A percentile compares a stretch with the other conserved stretches of the same genome.
These are phyloP conservation scores for Ligdia adustata DNA, from an alignment of 2,888 invertebrate genomes.

Conservation along the genomic window DNA sequence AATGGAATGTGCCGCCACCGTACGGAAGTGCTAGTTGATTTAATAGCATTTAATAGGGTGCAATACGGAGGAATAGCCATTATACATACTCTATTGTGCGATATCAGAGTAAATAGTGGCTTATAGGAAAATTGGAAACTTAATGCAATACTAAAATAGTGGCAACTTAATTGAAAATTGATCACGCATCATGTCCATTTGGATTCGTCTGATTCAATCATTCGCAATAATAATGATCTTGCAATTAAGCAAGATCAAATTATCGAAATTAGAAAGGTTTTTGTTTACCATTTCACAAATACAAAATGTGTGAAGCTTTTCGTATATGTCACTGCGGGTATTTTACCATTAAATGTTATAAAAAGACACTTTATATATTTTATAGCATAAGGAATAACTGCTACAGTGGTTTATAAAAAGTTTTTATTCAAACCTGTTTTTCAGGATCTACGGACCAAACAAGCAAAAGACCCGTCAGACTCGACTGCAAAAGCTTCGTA, in stretches of 20 bases:
- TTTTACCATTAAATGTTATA: too few relatives aligned
- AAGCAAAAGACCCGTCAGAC: slow-evolving; percentile 40
- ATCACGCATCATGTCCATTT: slow-evolving; percentile 26
- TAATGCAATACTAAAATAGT: too few relatives aligned
- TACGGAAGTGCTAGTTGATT: slow-evolving; percentile 57
- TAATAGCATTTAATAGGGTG: slow-evolving; percentile 43
- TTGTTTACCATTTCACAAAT: too few relatives aligned
- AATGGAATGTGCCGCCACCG: slow-evolving; percentile 58
- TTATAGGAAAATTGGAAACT: too few relatives aligned
- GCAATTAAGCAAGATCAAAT: slow-evolving; percentile 15
- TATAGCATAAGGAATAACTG: background rate
- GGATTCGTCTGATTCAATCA: slow-evolving; percentile 19
- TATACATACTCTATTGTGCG: background rate
- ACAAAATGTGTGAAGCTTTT: too few relatives aligned
- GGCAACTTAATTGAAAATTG: slow-evolving; percentile 28
- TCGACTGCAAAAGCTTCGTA: slow-evolving; percentile 46
- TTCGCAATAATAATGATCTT: too few relatives aligned
- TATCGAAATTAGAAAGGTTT: slow-evolving; percentile 1
- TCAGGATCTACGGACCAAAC: slow-evolving; percentile 47
- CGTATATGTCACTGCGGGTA: too few relatives aligned
- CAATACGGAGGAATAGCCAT: slow-evolving; percentile 9
- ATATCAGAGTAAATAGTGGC: slow-evolving; percentile 1
- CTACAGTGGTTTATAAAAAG: slow-evolving; percentile 8
- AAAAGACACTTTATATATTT: too few relatives aligned
- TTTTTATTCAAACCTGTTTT: slow-evolving; percentile 27